Conservation (phyloP, 1,140 invertebrate species). For the Brachionus asplanchnoidis region DNA sequence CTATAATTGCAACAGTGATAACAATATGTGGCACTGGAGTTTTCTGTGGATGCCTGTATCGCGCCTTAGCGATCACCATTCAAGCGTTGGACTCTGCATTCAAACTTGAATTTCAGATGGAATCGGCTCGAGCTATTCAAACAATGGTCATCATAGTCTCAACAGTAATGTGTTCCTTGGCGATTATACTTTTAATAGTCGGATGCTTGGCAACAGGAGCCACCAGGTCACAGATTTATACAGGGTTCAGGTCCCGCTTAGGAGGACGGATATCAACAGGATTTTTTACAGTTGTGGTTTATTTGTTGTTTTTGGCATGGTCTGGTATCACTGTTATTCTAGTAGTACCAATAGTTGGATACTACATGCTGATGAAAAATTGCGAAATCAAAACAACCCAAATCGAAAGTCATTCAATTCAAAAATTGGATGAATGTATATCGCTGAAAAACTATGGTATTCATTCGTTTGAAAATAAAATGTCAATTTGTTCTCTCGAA, state of each 20-base stretch:
- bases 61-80: background rate
- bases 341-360: conserved; percentile 33
- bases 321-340: background rate
- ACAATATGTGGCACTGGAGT: conserved; percentile 30
- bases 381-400: conserved; percentile 33
- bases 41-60: conserved; percentile 38
- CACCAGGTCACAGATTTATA: conserved; percentile 31
- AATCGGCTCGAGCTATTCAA: background rate
- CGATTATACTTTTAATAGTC: conserved; percentile 27
- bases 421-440: conserved; percentile 34
- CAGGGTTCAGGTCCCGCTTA: conserved; percentile 21
- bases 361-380: conserved; percentile 42
- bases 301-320: conserved; percentile 29
- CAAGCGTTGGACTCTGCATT: background rate
- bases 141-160: conserved; percentile 20
- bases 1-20: conserved; percentile 19
- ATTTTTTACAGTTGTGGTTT: conserved; percentile 38
- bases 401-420: conserved; percentile 32
- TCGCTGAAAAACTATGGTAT: conserved; percentile 29
- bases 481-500: conserved; percentile 26
- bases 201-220: conserved; percentile 41
- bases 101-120: conserved; percentile 32
- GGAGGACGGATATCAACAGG: conserved; percentile 34
- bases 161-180: conserved; percentile 18
- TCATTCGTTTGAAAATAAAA: conserved; percentile 24